Percentiles rank a stretch among this genome's conserved stretches.
Evolutionary conservation across 1,140 invertebrate genomes (phyloP).

Genomic region (Patella vulgata): DNA sequence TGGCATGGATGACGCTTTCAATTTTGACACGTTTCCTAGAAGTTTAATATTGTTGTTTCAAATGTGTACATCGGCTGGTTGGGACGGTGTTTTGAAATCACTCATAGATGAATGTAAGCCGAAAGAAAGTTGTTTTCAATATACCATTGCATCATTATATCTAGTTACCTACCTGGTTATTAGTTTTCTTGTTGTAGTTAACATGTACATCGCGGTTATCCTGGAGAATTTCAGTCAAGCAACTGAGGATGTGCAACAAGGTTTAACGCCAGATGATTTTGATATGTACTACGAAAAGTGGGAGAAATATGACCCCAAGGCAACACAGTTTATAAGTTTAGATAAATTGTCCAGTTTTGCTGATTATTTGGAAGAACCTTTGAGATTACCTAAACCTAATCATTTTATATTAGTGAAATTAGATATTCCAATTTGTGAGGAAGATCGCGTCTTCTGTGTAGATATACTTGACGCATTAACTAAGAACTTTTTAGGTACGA

Average conservation of each 20-base stretch:
- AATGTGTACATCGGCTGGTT: constrained; percentile 98
- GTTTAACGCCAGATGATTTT: constrained; percentile 97
- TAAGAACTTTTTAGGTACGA: constrained; percentile 93
- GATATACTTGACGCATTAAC: constrained; percentile 95
- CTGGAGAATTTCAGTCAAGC: constrained; percentile 98
- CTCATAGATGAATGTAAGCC: constrained; percentile 84
- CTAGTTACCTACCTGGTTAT: constrained; percentile 96
- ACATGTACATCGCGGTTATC: constrained; percentile 99
- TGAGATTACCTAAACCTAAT: constrained; percentile 94
- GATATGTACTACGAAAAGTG: constrained; percentile 99
- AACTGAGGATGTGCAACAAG: constrained; percentile 98
- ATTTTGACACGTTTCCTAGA: constrained; percentile 98
- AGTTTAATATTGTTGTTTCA: constrained; percentile 98
- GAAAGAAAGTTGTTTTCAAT: constrained; percentile 85
- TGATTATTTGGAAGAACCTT: constrained; percentile 75
- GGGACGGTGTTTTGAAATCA: constrained; percentile 94
- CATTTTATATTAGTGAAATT: constrained; percentile 99
- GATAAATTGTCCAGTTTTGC: constrained; percentile 93
- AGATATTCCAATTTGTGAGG: constrained; percentile 98
- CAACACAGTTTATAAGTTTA: constrained; percentile 95
- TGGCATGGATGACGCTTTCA: constrained; percentile 96
- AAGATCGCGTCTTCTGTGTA: constrained; percentile 95
- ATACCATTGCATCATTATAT: constrained; percentile 92
- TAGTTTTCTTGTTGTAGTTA: constrained; percentile 97
- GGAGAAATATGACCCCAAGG: constrained; percentile 98